Base-by-base conservation (phyloP, 2,888 invertebrate species). In the Sinotaia quadrata region DNA sequence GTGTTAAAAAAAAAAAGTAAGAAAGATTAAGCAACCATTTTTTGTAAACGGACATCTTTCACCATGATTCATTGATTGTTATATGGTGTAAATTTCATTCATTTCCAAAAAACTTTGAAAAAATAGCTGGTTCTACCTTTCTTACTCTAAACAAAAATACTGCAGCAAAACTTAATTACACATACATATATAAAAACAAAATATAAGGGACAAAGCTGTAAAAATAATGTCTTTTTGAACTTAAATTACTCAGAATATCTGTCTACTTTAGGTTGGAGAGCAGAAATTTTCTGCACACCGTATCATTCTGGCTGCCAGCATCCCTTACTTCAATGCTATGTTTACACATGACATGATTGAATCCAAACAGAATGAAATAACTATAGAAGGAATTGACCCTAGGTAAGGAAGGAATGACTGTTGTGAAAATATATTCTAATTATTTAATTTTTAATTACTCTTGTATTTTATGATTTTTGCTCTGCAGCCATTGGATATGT, bases 291-390 rank as follows among this genome's bases (percentile, higher is more conserved):
- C 92, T 74, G 94, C 94, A 3, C 95, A 95, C 87, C 91, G 94
- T 78, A 92, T 95, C 74, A 94, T 96, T 21, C 89, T 96, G 68
- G 94, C 95, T 3, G 93, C 94, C 2, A 94, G 93, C 21, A 94
- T 95, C 85, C 95, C 95, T 12, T 96, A 95, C 88, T 96, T 96
- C 83, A 92, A 94, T 88, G 94, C 94, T 15, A 96, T 96, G 96
- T 96, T 96, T 85, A 93, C 94, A 27, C 92, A 93, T 87, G 94
- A 95, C 84, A 94, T 96, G 94, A 91, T 93, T 7, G 95, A 96
- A 88, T 92, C 94, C 75, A 92, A 93, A 75, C 93, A 94, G 81
- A 92, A 92, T 82, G 94, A 94, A 85, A 93, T 95, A 60, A 92
- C 92, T 52, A 93, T 95, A 89, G 92, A 93, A 84, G 94, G 94